phyloP scores from a whole-genome alignment of 2,888 invertebrate genomes.

The Morpho achilles region DNA sequence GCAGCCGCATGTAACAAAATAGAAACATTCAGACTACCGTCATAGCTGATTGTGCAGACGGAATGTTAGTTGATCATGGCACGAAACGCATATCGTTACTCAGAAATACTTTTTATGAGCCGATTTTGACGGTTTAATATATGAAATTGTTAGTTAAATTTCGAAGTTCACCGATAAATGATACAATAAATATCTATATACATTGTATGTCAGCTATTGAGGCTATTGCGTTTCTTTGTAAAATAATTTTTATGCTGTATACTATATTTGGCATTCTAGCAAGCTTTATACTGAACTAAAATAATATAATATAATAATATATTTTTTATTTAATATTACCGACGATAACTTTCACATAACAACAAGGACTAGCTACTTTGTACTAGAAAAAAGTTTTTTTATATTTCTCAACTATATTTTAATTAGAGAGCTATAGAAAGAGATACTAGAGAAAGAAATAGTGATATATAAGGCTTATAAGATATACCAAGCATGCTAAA shows the following conservation, averaged over 20 bases:
- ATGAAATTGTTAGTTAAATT: constrained; percentile 11
- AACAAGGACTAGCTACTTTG: constrained; percentile 70
- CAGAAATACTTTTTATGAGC: constrained; percentile 5
- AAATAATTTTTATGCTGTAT: constrained; percentile 3
- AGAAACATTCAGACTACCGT: constrained; percentile 62
- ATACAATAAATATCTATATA: constrained; percentile 16
- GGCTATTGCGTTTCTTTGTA: constrained; percentile 3
- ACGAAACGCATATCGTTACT: constrained; percentile 3
- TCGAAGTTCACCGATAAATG: constrained; percentile 2
- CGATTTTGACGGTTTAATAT: constrained; percentile 12
- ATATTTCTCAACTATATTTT: constrained; percentile 32
- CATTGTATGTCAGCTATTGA: constrained; percentile 5
- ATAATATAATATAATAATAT: constrained; percentile 14
- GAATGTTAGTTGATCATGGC: constrained; percentile 8
- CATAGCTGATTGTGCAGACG: constrained; percentile 9
- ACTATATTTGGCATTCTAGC: constrained; percentile 19
- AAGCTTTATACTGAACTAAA: constrained; percentile 16
- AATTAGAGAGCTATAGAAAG: constrained; percentile 38
- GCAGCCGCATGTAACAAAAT: constrained; percentile 81
- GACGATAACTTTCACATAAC: constrained; percentile 29
- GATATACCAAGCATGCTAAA: constrained; percentile 60
- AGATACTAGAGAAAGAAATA: constrained; percentile 45
- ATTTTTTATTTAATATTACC: constrained; percentile 25
- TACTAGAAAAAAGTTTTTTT: constrained; percentile 41
- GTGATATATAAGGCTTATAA: constrained; percentile 33